phyloP scores from a whole-genome alignment of 1,140 invertebrate genomes.

The Tetraneura akinire region DNA sequence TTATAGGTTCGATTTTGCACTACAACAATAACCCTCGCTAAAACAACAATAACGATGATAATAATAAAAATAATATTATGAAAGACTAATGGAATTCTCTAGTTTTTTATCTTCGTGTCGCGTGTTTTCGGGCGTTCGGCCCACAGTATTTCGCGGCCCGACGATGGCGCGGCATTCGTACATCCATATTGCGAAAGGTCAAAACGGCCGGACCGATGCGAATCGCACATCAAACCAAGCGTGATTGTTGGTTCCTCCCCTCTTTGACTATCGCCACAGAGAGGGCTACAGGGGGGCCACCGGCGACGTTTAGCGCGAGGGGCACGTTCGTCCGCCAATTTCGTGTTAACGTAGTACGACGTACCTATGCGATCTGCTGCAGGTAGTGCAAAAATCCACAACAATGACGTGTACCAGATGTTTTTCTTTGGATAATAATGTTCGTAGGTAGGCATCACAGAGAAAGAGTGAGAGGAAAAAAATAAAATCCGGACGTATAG shows the following conservation, averaged over 20 bases:
- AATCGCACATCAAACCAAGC: neutral
- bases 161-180: neutral
- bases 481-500: conserved; percentile 40
- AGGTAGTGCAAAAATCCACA: conserved; percentile 45
- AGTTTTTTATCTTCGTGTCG: neutral
- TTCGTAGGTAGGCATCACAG: neutral
- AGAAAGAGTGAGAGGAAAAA: conserved; percentile 36
- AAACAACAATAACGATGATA: neutral
- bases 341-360: conserved; percentile 21
- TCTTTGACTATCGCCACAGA: neutral
- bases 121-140: neutral
- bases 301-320: conserved; percentile 17
- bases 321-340: conserved; percentile 1
- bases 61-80: no score
- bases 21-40: neutral
- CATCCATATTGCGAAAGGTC: conserved; percentile 34
- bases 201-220: neutral
- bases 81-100: neutral
- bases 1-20: neutral
- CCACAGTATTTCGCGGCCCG: neutral
- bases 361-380: neutral
- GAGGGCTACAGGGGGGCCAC: conserved; percentile 14
- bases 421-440: conserved; percentile 45
- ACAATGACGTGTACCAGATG: conserved; percentile 48
- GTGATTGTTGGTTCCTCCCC: neutral